Percentiles rank a stretch among this genome's conserved stretches.
Evolutionary conservation across 1,140 invertebrate species (phyloP).

Genomic region (Condylostylus longicornis): DNA sequence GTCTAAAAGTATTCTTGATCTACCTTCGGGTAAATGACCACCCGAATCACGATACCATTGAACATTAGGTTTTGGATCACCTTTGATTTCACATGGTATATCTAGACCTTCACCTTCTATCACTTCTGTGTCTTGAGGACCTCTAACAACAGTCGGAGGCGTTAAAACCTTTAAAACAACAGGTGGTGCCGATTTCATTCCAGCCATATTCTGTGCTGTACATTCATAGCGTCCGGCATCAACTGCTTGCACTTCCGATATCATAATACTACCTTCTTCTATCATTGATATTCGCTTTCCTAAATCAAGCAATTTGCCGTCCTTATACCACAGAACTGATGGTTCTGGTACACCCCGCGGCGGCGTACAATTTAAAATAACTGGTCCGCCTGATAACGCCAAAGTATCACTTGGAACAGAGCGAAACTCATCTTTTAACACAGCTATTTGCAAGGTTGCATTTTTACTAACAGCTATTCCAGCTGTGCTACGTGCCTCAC

Average conservation of each 20-base stretch:
- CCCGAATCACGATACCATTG: conserved; percentile 53
- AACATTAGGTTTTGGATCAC: conserved; percentile 53
- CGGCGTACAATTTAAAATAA: conserved; percentile 38
- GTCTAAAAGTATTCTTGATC: conserved; percentile 45
- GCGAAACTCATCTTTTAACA: conserved; percentile 5
- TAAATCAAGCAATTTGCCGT: conserved; percentile 6
- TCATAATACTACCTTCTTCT: conserved; percentile 3
- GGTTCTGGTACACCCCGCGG: conserved; percentile 6
- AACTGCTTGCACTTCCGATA: conserved; percentile 6
- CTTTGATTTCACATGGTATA: conserved; percentile 52
- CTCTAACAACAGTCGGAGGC: neutral
- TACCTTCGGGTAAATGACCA: conserved; percentile 48
- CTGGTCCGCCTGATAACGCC: conserved; percentile 33
- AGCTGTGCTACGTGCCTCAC: conserved; percentile 5
- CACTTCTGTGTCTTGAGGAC: conserved; percentile 7
- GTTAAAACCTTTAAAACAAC: conserved; percentile 4
- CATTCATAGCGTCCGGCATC: conserved; percentile 6
- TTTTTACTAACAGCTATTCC: conserved; percentile 4
- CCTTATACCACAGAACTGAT: conserved; percentile 6
- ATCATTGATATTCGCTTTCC: conserved; percentile 5
- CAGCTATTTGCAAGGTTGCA: conserved; percentile 5
- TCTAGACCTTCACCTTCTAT: conserved; percentile 18
- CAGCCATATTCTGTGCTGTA: conserved; percentile 7
- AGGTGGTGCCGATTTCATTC: conserved; percentile 3
- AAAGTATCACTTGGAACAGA: conserved; percentile 36